Evolutionary conservation across 2,888 invertebrate genomes (phyloP).

Genomic region (Diarsia dahlii): DNA sequence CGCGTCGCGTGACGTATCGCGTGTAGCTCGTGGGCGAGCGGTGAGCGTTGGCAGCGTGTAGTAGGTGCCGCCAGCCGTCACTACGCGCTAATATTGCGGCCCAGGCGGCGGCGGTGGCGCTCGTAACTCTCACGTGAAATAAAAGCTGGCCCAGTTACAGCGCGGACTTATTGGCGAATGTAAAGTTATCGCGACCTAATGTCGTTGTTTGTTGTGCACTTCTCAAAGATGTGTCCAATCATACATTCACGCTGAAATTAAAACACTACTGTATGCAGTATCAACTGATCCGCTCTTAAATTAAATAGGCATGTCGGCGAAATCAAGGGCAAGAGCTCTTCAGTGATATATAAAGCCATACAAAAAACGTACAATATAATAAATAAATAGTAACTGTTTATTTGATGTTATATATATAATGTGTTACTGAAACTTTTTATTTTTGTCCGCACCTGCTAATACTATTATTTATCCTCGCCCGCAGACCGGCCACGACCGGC

Average conservation of each 20-base stretch:
- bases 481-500: neutral
- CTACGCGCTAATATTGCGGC: constrained; percentile 37
- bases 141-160: constrained; percentile 50
- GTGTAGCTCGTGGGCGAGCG: neutral
- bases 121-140: constrained; percentile 51
- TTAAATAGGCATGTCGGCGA: neutral
- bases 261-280: neutral
- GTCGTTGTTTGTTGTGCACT: neutral
- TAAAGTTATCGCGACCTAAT: neutral
- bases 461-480: neutral
- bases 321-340: neutral
- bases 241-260: neutral
- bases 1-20: neutral
- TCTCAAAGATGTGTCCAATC: neutral
- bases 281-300: neutral
- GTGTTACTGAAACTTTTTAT: neutral
- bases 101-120: constrained; percentile 15
- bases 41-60: neutral
- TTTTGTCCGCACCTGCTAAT: constrained; percentile 1
- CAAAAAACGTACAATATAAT: neutral
- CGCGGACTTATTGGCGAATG: constrained; percentile 16
- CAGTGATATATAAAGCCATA: neutral
- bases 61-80: constrained; percentile 24
- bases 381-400: neutral
- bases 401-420: neutral